Percentiles rank a stretch among this genome's conserved stretches.
These are phyloP conservation scores for Enhydra lutris DNA, from an alignment of 2,113 vertebrate species.

Conservation along the genomic window DNA sequence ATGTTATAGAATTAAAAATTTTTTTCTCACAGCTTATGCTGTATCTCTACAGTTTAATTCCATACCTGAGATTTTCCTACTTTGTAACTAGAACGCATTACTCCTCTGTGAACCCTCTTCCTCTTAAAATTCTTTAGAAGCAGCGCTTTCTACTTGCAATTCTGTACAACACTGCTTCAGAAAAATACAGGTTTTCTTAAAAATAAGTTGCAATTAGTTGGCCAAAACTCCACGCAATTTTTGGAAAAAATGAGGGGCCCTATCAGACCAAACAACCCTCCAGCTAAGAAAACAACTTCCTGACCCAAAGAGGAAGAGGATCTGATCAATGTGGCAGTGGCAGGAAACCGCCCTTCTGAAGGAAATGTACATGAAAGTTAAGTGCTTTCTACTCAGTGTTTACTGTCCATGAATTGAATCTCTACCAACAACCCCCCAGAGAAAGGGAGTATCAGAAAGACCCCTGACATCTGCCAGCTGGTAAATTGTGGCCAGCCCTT, in stretches of 20 bases:
- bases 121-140: constrained; percentile 21
- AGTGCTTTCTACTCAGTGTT: background rate
- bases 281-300: background rate
- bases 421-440: background rate
- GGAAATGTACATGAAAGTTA: background rate
- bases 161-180: background rate
- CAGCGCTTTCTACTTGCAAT: background rate
- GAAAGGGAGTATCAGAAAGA: background rate
- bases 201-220: background rate
- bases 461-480: background rate
- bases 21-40: background rate
- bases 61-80: background rate
- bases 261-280: background rate
- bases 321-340: rapidly evolving
- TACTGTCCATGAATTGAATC: background rate
- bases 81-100: background rate
- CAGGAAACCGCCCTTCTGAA: background rate
- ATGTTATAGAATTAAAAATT: background rate
- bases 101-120: background rate
- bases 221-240: background rate
- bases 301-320: background rate
- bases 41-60: background rate
- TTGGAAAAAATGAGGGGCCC: constrained; percentile 13
- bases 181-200: constrained; percentile 11
- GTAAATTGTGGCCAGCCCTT: background rate